Percentiles rank a stretch among this genome's conserved stretches.
Evolutionary conservation across 35 echinoderm and acorn worm species (phyloP).

Genomic region (Eucidaris tribuloides): DNA sequence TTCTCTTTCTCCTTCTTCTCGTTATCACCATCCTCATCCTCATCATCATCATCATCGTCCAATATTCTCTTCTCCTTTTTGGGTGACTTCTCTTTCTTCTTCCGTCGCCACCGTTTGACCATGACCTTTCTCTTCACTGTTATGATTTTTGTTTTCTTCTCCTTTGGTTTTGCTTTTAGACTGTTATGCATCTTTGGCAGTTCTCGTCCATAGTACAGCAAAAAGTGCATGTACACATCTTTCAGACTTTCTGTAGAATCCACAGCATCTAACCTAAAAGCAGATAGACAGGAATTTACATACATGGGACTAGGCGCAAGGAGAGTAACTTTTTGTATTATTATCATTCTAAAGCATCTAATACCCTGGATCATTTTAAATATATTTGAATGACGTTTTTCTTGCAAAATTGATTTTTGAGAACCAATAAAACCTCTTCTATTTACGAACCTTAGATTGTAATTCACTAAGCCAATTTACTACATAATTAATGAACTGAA

Average conservation of each 20-base stretch:
- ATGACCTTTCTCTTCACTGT: slow-evolving; percentile 51
- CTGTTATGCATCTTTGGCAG: slow-evolving; percentile 85
- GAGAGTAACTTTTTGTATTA: no score
- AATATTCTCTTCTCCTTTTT: not conserved
- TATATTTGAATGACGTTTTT: no score
- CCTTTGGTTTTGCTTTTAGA: slow-evolving; percentile 48
- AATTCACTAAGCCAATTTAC: no score
- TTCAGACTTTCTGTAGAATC: slow-evolving; percentile 89
- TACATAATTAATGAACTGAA: no score
- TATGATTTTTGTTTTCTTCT: slow-evolving; percentile 46
- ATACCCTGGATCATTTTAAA: no score
- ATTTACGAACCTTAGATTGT: no score
- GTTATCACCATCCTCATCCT: slow-evolving; percentile 10
- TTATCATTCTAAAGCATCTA: no score
- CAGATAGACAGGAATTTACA: no score
- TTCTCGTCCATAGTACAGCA: slow-evolving; percentile 94
- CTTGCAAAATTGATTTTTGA: no score
- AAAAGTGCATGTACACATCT: slow-evolving; percentile 93
- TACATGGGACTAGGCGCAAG: no score
- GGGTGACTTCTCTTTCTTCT: slow-evolving; percentile 17
- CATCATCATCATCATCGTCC: not conserved
- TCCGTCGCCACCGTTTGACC: slow-evolving; percentile 18
- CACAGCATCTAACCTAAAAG: slow-evolving; percentile 78
- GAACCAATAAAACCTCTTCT: no score
- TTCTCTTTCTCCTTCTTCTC: slow-evolving; percentile 4